Conservation (phyloP, 2,888 invertebrate genomes). For the Microctonus brassicae region DNA sequence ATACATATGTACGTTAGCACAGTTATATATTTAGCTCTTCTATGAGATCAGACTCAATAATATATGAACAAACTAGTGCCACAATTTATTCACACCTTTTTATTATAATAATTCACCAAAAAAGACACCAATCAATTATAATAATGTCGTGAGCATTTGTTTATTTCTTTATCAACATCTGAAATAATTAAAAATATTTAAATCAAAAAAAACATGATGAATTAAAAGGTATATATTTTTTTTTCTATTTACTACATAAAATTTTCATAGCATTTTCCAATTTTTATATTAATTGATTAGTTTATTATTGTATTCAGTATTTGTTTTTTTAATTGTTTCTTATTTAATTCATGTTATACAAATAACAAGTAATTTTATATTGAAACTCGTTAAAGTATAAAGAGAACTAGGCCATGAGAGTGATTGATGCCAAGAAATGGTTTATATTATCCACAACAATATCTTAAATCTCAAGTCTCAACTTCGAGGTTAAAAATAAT, state of each 20-base stretch:
- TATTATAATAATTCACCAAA: not conserved
- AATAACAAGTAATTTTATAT: no score
- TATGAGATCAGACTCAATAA: not conserved
- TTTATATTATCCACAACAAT: not conserved
- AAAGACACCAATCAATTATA: not conserved
- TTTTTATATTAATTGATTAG: no score
- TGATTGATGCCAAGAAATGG: slow-evolving; percentile 36
- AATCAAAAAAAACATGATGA: no score
- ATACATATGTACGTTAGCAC: no score
- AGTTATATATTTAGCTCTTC: not conserved
- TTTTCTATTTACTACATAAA: no score
- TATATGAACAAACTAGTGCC: not conserved
- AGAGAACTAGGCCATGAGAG: slow-evolving; percentile 24
- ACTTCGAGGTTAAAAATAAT: not conserved
- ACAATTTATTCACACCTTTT: not conserved
- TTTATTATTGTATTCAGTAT: not conserved
- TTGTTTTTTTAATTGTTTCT: not conserved
- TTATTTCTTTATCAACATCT: no score
- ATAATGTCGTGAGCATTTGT: no score
- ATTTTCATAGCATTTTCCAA: no score
- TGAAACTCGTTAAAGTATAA: not conserved
- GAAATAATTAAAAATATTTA: no score
- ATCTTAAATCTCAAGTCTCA: no score
- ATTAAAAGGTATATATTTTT: no score
- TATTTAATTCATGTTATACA: not conserved